Conservation (phyloP, 2,113 vertebrate genomes). For the Gavia stellata region DNA sequence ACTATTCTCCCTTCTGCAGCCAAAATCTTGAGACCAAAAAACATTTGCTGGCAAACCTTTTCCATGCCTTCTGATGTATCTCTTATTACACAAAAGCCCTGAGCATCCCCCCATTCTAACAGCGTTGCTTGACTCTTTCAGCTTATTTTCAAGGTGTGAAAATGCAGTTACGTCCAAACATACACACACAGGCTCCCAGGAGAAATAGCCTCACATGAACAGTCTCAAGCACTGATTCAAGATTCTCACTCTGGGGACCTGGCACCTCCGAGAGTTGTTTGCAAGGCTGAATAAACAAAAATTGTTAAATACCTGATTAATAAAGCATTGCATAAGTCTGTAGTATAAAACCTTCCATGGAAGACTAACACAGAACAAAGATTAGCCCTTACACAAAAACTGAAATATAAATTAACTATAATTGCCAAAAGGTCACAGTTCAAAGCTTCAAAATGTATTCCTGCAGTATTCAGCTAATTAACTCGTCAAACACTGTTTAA, state of each 20-base stretch:
- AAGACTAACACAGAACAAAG: background rate
- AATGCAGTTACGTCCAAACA: background rate
- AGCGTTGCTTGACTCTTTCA: background rate
- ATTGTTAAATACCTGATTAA: background rate
- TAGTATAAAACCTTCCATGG: background rate
- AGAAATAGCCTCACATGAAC: background rate
- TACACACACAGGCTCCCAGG: background rate
- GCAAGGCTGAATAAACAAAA: constrained; percentile 1
- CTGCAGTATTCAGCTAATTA: background rate
- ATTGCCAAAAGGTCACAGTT: background rate
- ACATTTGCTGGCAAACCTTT: background rate
- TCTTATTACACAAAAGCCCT: background rate
- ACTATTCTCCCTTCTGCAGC: background rate
- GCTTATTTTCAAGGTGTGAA: background rate
- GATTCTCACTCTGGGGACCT: background rate
- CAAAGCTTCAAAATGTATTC: background rate
- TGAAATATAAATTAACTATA: background rate
- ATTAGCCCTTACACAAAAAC: background rate
- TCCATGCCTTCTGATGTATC: background rate
- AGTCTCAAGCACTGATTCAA: background rate
- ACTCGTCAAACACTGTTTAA: background rate
- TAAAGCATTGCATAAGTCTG: background rate
- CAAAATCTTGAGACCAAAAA: background rate
- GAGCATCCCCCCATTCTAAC: background rate
- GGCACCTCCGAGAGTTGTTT: background rate